These are phyloP conservation scores for Drosophila longiperda DNA, from an alignment of 2,888 invertebrate genomes.

Conservation along the genomic window DNA sequence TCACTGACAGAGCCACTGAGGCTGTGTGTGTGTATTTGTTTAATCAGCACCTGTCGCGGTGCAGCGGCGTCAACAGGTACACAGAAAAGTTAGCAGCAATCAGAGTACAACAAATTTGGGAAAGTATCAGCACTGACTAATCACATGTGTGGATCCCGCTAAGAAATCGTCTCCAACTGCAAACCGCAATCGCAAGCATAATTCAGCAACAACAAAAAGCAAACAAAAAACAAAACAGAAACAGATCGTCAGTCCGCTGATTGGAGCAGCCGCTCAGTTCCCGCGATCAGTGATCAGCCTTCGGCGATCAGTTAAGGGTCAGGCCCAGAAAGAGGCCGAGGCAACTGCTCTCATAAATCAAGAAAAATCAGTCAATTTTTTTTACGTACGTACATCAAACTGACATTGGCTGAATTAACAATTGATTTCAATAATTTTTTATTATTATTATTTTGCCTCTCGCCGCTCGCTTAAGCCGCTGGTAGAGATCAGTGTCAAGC, in stretches of 20 bases:
- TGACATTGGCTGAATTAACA: slow-evolving; percentile 81
- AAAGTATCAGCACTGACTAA: slow-evolving; percentile 62
- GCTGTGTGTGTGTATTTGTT: slow-evolving; percentile 72
- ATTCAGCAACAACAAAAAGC: slow-evolving; percentile 40
- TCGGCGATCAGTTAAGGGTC: slow-evolving; percentile 34
- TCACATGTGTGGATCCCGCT: slow-evolving; percentile 66
- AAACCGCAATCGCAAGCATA: slow-evolving; percentile 27
- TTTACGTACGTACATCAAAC: slow-evolving; percentile 67
- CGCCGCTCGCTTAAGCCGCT: slow-evolving; percentile 50
- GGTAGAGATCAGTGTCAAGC: slow-evolving; percentile 37
- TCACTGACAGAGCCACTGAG: slow-evolving; percentile 47
- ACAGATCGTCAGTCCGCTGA: slow-evolving; percentile 46
- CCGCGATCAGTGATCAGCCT: slow-evolving; percentile 39
- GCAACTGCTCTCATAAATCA: slow-evolving; percentile 74
- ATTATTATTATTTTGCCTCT: slow-evolving; percentile 68
- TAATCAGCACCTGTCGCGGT: slow-evolving; percentile 78
- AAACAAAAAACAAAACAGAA: slow-evolving; percentile 20
- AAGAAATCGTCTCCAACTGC: slow-evolving; percentile 49
- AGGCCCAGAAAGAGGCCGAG: slow-evolving; percentile 10
- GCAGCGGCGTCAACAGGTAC: slow-evolving; percentile 71
- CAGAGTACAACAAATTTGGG: slow-evolving; percentile 48
- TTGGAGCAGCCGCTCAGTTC: slow-evolving; percentile 56
- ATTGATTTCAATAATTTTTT: slow-evolving; percentile 81
- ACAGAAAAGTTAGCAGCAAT: slow-evolving; percentile 42
- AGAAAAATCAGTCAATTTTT: slow-evolving; percentile 79